Evolutionary conservation across 1,140 invertebrate genomes (phyloP), one percentile per base, ranked within the genome.

Genomic region (Drosophila rufa): DNA sequence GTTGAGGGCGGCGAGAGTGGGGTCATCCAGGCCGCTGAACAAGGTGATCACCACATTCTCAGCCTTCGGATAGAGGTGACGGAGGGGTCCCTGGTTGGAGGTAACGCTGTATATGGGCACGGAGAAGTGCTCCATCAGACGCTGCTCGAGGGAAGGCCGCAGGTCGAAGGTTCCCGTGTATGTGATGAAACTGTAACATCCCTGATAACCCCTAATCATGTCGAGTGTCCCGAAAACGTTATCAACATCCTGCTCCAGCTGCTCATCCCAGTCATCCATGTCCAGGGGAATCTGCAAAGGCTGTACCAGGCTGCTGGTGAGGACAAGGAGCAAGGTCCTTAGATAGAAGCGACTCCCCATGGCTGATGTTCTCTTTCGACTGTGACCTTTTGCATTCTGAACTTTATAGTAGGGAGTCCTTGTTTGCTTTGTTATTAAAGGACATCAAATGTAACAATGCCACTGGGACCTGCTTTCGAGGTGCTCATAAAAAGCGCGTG

Each of bases 381-480:
- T 51, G 48, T 50, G 6, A 30, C 48, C n/a, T 6, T 8, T 33
- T 17, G 14, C n/a, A 9, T 5, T n/a, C 15, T 8, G 5, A 5
- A 5, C 15, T 27, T 27, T 27, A n/a, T 27, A 17, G 3, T 0
- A 25, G 3, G 2, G 15, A n/a, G 7, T 33, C 27, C 9, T 33
- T 33, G n/a, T 33, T 30, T 51, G 25, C n/a, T 51, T 30, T 17
- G 15, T 14, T 30, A 30, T 51, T 51, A 51, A 4, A 30, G n/a
- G 25, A 17, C 15, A 51, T 51, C 2, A 51, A n/a, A 11, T 30
- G 30, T 51, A 30, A 51, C 25, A 17, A 17, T 12, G 4, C 98
- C 98, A 7, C 93, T 98, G 8, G 97, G 97, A 77, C 97, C 97
- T 27, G 95, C 97, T 40, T 95, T 96, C 91, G 96, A 96, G 95